Base-by-base conservation (phyloP, 2,113 vertebrate genomes). In the Tachuris rubrigastra region DNA sequence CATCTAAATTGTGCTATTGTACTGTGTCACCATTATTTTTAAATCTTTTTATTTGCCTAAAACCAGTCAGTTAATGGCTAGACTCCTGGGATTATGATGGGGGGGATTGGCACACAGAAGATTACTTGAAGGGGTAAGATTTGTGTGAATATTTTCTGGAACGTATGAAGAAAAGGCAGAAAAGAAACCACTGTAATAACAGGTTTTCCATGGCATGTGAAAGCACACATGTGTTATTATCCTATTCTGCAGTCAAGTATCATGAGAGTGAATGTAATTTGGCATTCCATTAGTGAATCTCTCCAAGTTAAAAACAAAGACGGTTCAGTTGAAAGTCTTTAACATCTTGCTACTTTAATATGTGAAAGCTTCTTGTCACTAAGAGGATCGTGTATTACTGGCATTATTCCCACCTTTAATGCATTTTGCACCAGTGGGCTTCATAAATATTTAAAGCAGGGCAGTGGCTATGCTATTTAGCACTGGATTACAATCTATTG, bases 371-470 rank as follows among this genome's bases (percentile, higher is more conserved):
- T 92, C 96, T 97, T 95, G 93, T 96, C 95, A 92, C 95, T 94
- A 83, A 95, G 93, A 97, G 92, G 95, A 96, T 95, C 59, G 4
- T 88, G 65, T 75, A 89, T 74, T 94, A 66, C 77, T 98, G 98
- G 98, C 97, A 90, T 89, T 87, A 49, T 93, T 97, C 97, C 98
- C 95, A 96, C 95, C 89, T 97, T 97, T 97, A 98, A 98, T 98
- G 97, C 97, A 94, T 97, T 97, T 95, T 97, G 96, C 88, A 96
- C 97, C 83, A 73, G 63, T 86, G 91, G 89, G 82, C 84, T 92
- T 98, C 96, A 97, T 98, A 95, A 98, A 98, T 98, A 97, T 98
- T 97, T 98, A 95, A 98, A 97, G 92, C 59, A 17, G 90, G 97
- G 93, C 97, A 96, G 81, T 94, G 91, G 88, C 97, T 68, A 0